phyloP scores from a whole-genome alignment of 1,140 invertebrate species.

The Luehdorfia chinensis region DNA sequence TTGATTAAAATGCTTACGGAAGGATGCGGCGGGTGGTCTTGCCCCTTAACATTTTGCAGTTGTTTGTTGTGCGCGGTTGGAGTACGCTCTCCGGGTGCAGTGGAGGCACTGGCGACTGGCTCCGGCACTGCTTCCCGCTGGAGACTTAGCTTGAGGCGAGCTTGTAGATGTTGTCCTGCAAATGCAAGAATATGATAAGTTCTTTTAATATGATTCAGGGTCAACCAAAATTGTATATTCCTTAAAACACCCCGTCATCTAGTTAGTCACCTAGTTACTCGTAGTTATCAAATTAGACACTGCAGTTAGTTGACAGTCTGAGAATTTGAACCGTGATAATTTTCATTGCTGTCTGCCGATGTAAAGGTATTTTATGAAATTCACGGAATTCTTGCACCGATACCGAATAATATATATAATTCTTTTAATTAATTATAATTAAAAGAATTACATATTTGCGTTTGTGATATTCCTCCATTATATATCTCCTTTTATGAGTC shows the following conservation, averaged over 20 bases:
- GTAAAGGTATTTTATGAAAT: neutral
- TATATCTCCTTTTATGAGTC: no score
- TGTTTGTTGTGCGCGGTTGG: slow-evolving; percentile 84
- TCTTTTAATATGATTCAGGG: neutral
- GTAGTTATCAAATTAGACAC: no score
- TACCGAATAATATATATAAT: no score
- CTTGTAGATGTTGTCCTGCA: slow-evolving; percentile 82
- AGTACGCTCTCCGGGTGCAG: slow-evolving; percentile 79
- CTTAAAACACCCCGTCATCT: no score
- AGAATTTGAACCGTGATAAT: no score
- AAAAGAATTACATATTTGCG: no score
- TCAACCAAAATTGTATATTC: no score
- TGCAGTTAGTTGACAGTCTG: no score
- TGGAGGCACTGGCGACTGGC: slow-evolving; percentile 71
- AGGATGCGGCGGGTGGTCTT: slow-evolving; percentile 81
- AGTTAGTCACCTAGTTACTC: no score
- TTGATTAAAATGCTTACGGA: slow-evolving; percentile 80
- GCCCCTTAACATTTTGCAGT: slow-evolving; percentile 86
- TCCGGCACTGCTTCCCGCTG: slow-evolving; percentile 81
- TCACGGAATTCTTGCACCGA: no score
- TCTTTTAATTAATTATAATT: no score
- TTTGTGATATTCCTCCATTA: no score
- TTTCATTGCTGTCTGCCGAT: neutral
- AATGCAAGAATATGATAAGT: neutral
- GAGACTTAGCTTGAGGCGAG: slow-evolving; percentile 82